A percentile compares a stretch with the other conserved stretches of the same genome.
phyloP scores from a whole-genome alignment of 2,113 vertebrate genomes.

The Microcebus murinus region DNA sequence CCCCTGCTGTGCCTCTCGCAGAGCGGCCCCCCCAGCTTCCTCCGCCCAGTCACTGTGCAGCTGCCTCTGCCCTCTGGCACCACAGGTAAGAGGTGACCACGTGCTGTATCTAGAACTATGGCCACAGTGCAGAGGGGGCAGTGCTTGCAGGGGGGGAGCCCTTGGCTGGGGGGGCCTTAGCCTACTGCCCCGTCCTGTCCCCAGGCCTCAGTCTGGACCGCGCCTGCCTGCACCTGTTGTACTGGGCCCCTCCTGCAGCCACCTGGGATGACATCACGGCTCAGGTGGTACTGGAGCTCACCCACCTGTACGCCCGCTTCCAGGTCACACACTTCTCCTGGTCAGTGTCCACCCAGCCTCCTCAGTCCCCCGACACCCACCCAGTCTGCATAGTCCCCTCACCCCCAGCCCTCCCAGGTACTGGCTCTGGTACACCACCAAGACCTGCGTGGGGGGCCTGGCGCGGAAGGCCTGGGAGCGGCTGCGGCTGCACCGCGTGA shows the following conservation, averaged over 20 bases:
- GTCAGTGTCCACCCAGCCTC: constrained; percentile 83
- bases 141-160: no score
- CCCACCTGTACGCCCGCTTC: constrained; percentile 94
- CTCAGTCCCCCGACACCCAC: fast-evolving
- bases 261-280: constrained; percentile 95
- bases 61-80: constrained; percentile 92
- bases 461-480: constrained; percentile 93
- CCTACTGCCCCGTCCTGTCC: neutral
- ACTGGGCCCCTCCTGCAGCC: constrained; percentile 88
- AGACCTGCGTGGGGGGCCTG: constrained; percentile 90
- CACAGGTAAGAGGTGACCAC: constrained; percentile 86
- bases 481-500: constrained; percentile 94
- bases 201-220: constrained; percentile 91
- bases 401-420: constrained; percentile 87
- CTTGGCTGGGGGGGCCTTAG: neutral
- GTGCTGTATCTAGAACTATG: fast-evolving
- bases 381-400: neutral
- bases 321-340: constrained; percentile 96
- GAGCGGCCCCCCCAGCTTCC: constrained; percentile 87
- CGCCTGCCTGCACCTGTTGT: constrained; percentile 90
- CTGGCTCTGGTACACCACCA: constrained; percentile 98
- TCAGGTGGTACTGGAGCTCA: constrained; percentile 91
- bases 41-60: constrained; percentile 94
- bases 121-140: fast-evolving
- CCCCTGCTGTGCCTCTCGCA: constrained; percentile 94